Evolutionary conservation across 1,140 invertebrate species (phyloP).

Genomic region (Leptopilina clavipes): DNA sequence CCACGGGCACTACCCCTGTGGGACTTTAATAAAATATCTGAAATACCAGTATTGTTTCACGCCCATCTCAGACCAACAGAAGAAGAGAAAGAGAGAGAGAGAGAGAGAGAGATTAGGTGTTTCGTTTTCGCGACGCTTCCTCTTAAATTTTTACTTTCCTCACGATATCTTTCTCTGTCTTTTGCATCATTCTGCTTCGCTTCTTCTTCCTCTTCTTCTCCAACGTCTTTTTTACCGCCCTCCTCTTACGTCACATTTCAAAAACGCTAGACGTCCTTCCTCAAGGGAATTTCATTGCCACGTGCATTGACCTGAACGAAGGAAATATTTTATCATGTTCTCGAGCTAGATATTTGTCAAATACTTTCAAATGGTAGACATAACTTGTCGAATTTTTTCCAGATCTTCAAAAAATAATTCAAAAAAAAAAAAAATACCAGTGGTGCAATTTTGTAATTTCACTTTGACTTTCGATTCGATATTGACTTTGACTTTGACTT

Average conservation of each 20-base stretch:
- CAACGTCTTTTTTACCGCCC: neutral
- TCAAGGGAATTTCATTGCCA: slow-evolving; percentile 25
- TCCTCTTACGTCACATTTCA: no score
- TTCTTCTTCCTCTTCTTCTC: slow-evolving; percentile 32
- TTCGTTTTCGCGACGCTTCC: slow-evolving; percentile 54
- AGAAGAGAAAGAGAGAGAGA: slow-evolving; percentile 45
- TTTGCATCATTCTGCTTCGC: slow-evolving; percentile 11
- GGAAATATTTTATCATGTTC: neutral
- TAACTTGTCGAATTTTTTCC: neutral
- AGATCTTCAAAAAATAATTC: no score
- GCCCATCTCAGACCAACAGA: slow-evolving; percentile 49
- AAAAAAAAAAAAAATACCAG: neutral
- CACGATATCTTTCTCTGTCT: neutral
- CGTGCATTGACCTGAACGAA: slow-evolving; percentile 16
- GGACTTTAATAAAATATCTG: slow-evolving; percentile 73
- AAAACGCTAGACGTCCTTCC: slow-evolving; percentile 27
- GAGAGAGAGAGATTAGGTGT: slow-evolving; percentile 48
- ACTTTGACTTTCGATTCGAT: no score
- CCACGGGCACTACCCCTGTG: slow-evolving; percentile 57
- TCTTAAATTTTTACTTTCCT: slow-evolving; percentile 40
- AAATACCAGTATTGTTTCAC: slow-evolving; percentile 71
- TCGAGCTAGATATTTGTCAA: neutral
- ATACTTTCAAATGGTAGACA: neutral
- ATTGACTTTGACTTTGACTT: no score
- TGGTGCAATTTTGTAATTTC: neutral